Evolutionary conservation across 2,888 invertebrate genomes (phyloP).

Genomic region (Dexiosoma caninum): DNA sequence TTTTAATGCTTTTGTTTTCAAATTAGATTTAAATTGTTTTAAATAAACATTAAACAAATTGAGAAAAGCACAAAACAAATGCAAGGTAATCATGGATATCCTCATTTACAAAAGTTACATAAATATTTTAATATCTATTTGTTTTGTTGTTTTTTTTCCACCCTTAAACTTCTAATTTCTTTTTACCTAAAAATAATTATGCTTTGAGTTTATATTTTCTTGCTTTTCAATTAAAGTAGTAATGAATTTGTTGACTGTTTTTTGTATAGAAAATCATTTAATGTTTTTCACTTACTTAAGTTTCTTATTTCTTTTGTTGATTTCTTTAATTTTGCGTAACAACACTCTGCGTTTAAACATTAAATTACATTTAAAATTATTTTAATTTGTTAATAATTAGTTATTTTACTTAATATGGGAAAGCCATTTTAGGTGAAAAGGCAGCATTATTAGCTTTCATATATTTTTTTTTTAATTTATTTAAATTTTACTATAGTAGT

Average conservation of each 20-base stretch:
- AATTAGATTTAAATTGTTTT: conserved; percentile 44
- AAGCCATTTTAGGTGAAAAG: conserved; percentile 23
- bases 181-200: conserved; percentile 27
- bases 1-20: conserved; percentile 6
- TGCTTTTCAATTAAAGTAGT: conserved; percentile 20
- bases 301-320: conserved; percentile 61
- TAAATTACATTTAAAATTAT: conserved; percentile 4
- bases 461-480: conserved; percentile 27
- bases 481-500: conserved; percentile 21
- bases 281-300: conserved; percentile 27
- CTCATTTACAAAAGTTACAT: conserved; percentile 33
- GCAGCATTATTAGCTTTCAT: conserved; percentile 57
- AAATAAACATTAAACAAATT: conserved; percentile 42
- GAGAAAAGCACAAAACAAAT: conserved; percentile 51
- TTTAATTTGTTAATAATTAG: conserved; percentile 33
- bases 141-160: conserved; percentile 2
- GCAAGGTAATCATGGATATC: conserved; percentile 53
- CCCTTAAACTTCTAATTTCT: background rate
- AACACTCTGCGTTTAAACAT: conserved; percentile 9
- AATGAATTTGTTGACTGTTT: conserved; percentile 24
- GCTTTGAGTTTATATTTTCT: conserved; percentile 56
- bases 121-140: background rate
- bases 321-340: conserved; percentile 57
- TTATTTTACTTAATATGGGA: background rate
- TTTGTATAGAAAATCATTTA: background rate